Conservation (phyloP, 2,888 invertebrate genomes). For the Exephanes ischioxanthus region DNA sequence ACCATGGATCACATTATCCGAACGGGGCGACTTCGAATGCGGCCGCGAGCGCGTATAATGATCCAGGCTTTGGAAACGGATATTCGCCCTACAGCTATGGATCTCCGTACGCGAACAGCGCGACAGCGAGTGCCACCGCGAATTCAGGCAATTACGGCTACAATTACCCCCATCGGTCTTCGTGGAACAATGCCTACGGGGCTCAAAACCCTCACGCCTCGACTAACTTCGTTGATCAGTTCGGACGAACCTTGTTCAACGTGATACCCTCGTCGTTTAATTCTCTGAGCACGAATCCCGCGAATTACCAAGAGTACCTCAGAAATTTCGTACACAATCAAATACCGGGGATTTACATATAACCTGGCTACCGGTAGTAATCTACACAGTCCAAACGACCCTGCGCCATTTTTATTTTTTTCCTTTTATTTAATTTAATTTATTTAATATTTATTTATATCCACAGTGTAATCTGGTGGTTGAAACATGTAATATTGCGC, state of each 20-base stretch:
- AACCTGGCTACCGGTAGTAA: not conserved
- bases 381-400: slow-evolving; percentile 23
- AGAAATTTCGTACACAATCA: slow-evolving; percentile 10
- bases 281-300: slow-evolving; percentile 6
- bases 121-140: slow-evolving; percentile 2
- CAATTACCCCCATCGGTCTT: slow-evolving; percentile 2
- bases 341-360: not conserved
- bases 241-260: slow-evolving; percentile 11
- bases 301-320: slow-evolving; percentile 17
- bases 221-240: slow-evolving; percentile 34
- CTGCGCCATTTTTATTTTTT: slow-evolving; percentile 6
- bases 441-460: slow-evolving; percentile 27
- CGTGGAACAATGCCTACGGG: slow-evolving; percentile 8
- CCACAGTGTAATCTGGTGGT: not conserved
- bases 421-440: not conserved
- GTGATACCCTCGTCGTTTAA: slow-evolving; percentile 9
- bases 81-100: not conserved
- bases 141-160: slow-evolving; percentile 4
- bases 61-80: not conserved
- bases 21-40: slow-evolving; percentile 1
- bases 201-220: slow-evolving; percentile 13
- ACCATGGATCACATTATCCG: slow-evolving; percentile 10
- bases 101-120: not conserved
- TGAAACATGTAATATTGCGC: slow-evolving; percentile 7
- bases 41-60: not conserved